These are phyloP conservation scores for Enhydra lutris DNA, from an alignment of 2,113 vertebrate genomes.

Conservation along the genomic window DNA sequence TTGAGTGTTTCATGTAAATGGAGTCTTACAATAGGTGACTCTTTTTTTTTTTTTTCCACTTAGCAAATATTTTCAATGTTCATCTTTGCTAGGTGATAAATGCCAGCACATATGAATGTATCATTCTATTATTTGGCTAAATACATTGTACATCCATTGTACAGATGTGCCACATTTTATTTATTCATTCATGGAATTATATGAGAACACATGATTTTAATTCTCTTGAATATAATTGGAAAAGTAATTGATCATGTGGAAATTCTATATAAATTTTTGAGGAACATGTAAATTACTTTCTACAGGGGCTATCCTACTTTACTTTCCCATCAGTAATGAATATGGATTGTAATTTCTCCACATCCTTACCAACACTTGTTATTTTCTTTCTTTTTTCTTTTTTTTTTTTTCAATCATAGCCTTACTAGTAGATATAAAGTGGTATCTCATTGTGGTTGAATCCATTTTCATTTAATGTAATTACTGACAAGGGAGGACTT, in stretches of 20 bases:
- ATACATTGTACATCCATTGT: background rate
- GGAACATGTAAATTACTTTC: background rate
- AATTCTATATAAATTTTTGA: background rate
- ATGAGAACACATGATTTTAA: background rate
- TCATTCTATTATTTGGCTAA: background rate
- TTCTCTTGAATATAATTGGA: background rate
- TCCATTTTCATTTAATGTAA: background rate
- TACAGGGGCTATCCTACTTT: background rate
- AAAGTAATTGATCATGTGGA: accelerated
- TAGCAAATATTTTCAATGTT: background rate
- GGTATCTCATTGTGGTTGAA: background rate
- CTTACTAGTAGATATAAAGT: background rate
- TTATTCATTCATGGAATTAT: background rate
- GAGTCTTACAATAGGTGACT: background rate
- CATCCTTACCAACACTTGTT: background rate
- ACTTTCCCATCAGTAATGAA: background rate
- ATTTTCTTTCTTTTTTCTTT: background rate
- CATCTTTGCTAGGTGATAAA: background rate
- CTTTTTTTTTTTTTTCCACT: background rate
- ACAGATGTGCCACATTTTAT: background rate
- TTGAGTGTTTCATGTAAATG: background rate
- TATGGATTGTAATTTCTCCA: background rate
- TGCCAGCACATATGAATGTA: background rate
- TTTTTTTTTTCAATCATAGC: no score
- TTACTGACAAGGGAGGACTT: background rate